Conservation (phyloP, 2,797 vertebrate species). For the Myotis myotis region DNA sequence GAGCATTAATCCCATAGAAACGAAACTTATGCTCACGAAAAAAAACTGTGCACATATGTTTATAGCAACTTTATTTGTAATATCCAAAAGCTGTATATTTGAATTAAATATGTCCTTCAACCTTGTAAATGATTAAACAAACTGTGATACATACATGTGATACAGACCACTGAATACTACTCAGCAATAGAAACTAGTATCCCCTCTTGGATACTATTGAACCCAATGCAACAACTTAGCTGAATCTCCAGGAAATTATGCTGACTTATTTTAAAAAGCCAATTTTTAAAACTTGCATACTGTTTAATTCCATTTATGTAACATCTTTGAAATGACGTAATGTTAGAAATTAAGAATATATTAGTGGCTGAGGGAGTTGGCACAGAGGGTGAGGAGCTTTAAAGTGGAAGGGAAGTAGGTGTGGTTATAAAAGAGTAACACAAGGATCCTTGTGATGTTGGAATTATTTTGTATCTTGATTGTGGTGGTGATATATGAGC, state of each 20-base stretch:
- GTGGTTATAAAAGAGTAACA: neutral
- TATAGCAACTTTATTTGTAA: constrained; percentile 38
- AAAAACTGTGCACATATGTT: neutral
- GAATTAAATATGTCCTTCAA: neutral
- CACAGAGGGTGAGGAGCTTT: neutral
- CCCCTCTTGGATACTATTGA: neutral
- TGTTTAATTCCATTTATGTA: neutral
- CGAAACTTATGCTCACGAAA: neutral
- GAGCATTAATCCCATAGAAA: neutral
- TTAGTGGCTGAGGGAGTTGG: neutral
- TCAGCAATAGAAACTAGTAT: neutral
- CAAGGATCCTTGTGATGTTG: neutral
- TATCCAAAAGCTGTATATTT: neutral
- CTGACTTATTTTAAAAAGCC: neutral
- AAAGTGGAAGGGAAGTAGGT: neutral
- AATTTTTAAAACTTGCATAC: neutral
- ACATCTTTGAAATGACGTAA: constrained; percentile 33
- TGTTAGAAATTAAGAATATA: constrained; percentile 2
- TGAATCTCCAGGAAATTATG: neutral
- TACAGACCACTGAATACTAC: neutral
- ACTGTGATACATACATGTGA: neutral
- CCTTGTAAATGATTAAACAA: neutral
- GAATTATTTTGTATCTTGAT: neutral
- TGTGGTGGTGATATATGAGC: neutral
- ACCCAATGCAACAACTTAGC: neutral